Base-by-base conservation (phyloP, 2,888 invertebrate species). In the Capitulum mitella region DNA sequence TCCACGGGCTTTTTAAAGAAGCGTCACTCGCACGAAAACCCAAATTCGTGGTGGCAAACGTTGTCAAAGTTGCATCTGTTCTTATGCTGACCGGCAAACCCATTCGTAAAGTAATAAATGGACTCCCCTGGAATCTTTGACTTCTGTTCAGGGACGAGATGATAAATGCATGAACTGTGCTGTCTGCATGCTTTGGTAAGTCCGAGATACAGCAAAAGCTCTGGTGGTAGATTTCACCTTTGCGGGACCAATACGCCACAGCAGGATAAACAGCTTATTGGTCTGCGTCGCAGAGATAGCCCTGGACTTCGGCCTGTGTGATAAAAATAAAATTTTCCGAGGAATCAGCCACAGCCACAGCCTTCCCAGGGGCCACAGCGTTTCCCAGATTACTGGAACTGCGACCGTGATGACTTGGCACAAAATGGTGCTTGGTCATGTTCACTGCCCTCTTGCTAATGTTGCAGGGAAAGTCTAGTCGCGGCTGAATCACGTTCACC, bases 21-120 rank as follows among this genome's bases (percentile, higher is more conserved):
- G 61, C 74, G n/a, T 58, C 79, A 79, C 46, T 78, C 40, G 81
- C 77, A 77, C 79, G 54, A 22, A 43, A 81, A 43, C 32, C 78
- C 76, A 54, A 81, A 51, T 81, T 77, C 58, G 77, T 79, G 76
- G 26, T 79, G 54, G 32, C 77, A 79, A 77, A 77, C 37, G 54
- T 77, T 46, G 48, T 3, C 77, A 40, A 79, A 77, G 43, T 79
- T 77, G 54, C 10, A 77, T 78, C 51, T 34, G 77, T 79, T 79
- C 6, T 78, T 78, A 75, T 78, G 75, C 32, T 48, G 78, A 48
- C 16, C 74, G 26, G 74, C 74, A 75, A 40, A 78, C n/a, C 64
- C 46, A 78, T 48, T 0, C 22, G n/a, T 26, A 70, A 43, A 46
- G 22, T 77, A 51, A 43, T 34, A n/a, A 77, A 29, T n/a, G n/a